Conservation (phyloP, 2,113 vertebrate genomes). For the Lagopus muta region DNA sequence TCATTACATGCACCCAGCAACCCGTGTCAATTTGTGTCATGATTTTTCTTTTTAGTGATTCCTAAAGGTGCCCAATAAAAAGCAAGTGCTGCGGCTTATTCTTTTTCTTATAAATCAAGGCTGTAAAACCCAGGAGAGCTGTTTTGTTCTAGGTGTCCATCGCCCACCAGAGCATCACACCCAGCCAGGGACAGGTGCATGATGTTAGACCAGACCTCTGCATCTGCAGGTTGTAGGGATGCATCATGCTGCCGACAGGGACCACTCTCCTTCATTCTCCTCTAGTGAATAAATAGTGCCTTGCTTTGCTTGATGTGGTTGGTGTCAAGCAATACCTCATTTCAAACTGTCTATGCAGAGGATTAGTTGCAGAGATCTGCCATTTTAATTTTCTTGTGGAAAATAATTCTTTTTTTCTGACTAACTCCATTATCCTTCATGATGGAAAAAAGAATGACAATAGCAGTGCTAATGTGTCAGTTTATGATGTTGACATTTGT, state of each 20-base stretch:
- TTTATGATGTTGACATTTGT: not conserved
- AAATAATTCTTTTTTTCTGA: not conserved
- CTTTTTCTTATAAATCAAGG: not conserved
- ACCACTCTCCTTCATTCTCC: not conserved
- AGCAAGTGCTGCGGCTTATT: not conserved
- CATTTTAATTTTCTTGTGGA: not conserved
- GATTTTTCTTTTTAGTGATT: conserved; percentile 7
- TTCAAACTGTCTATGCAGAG: not conserved
- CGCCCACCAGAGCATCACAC: not conserved
- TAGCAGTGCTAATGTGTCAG: not conserved
- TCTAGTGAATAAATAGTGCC: not conserved
- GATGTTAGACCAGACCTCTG: not conserved
- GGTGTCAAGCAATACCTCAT: not conserved
- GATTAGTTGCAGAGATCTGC: not conserved
- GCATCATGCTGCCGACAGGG: accelerated
- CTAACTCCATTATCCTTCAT: not conserved
- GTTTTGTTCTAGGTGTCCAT: not conserved
- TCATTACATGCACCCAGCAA: not conserved
- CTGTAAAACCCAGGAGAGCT: not conserved
- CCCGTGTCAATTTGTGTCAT: not conserved
- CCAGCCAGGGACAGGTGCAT: not conserved
- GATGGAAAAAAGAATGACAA: not conserved
- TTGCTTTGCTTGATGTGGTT: not conserved
- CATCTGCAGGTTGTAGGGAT: not conserved
- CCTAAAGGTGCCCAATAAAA: not conserved